Evolutionary conservation across 2,113 vertebrate species (phyloP), one percentile per base, ranked within the genome.

Genomic region (Chroicocephalus ridibundus): DNA sequence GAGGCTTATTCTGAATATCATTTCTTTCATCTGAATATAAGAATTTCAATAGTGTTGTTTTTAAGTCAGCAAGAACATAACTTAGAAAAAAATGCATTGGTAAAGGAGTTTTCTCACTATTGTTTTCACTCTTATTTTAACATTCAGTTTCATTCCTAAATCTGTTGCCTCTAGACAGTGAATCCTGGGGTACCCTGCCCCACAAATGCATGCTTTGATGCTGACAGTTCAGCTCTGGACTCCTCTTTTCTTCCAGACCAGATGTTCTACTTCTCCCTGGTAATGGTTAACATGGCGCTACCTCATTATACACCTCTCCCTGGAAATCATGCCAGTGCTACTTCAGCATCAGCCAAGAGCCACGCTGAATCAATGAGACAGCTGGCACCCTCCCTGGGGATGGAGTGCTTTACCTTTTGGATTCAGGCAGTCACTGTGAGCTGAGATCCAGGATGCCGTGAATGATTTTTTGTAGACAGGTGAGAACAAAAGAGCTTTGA

Each of bases 401-500:
- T 85, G 83, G 91, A 71, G 68, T 49, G 4, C 92, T 97, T 97
- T 97, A 97, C 97, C 97, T 98, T 98, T 98, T 96, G 97, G 97
- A 98, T 98, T 94, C 98, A 98, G 95, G 93, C 97, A 80, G 95
- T 80, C 95, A 81, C 92, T 18, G 57, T 86, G 90, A 96, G 90
- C 96, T 78, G 87, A 96, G 97, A 98, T 97, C 94, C 95, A 96
- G 97, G 97, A 97, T 96, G 95, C 96, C 36, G 61, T 80, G 95
- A 98, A 97, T 98, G 97, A 98, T 98, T 98, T 98, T 98, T 98
- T 80, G 80, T 97, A 97, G 97, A 96, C 97, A 98, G 97, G 98
- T 98, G 97, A 98, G 96, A 98, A 98, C 97, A 98, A 98, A 98
- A 98, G 96, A 77, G 96, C 98, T 98, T 98, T 98, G 97, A 98